Conservation (phyloP, 2,888 invertebrate genomes). For the Trachelus tabidus region DNA sequence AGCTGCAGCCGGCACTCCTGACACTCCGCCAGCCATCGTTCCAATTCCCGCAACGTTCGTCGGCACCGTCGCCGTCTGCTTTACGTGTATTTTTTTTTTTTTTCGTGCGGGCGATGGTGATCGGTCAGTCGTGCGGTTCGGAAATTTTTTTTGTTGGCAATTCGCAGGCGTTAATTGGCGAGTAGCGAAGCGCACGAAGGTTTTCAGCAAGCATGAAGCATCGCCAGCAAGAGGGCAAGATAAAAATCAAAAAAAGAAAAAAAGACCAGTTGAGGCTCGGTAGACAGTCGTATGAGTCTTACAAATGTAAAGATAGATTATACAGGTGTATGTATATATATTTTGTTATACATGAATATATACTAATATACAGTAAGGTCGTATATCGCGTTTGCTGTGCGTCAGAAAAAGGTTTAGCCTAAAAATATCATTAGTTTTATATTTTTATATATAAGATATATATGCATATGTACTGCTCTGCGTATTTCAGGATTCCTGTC, state of each 20-base stretch:
- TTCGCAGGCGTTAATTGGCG: constrained; percentile 64
- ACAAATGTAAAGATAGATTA: no score
- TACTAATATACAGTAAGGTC: no score
- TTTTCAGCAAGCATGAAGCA: constrained; percentile 67
- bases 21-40: constrained; percentile 61
- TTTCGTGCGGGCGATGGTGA: constrained; percentile 24
- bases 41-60: constrained; percentile 59
- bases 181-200: constrained; percentile 66
- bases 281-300: constrained; percentile 26
- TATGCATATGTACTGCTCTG: no score
- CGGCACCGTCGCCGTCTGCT: constrained; percentile 62
- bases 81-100: constrained; percentile 27
- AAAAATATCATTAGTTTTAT: background rate
- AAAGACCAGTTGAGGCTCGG: constrained; percentile 64
- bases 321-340: no score
- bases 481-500: no score
- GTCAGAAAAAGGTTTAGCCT: no score
- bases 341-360: no score
- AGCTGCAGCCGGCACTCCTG: constrained; percentile 67
- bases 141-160: constrained; percentile 34
- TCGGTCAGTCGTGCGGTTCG: constrained; percentile 41
- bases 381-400: no score
- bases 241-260: constrained; percentile 66
- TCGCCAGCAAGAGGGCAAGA: constrained; percentile 67
- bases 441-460: background rate